Base-by-base conservation (phyloP, 2,113 vertebrate genomes). In the Lichenostomus cassidix region DNA sequence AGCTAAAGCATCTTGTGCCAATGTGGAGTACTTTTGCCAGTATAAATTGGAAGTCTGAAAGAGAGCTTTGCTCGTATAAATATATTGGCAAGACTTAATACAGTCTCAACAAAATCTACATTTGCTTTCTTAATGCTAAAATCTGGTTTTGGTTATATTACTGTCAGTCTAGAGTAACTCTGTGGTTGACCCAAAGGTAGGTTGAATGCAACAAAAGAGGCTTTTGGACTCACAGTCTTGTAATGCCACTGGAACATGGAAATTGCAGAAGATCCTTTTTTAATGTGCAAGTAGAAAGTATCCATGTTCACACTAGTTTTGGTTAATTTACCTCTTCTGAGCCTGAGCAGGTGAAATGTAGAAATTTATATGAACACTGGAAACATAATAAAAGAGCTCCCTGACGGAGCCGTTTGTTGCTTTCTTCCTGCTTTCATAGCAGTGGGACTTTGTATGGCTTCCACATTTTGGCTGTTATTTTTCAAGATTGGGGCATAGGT, bases 401-500 rank as follows among this genome's bases (percentile, higher is more conserved):
- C 53, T 24, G 35, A 42, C 31, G 71, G 68, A 85, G 33, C 19
- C 89, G 68, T 85, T 83, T 80, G 46, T 69, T 80, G 23, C 42
- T 83, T 91, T 80, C 22, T 27, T 74, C 12, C n/a, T 60, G 18
- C 20, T 92, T 83, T 95, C 62, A 41, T 83, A 63, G 33, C 31
- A 42, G 33, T 71, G 46, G 60, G 55, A 92, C 65, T 81, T 92
- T 79, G 75, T 92, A 55, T 83, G 35, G 41, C 63, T 96, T 96
- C 79, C 71, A 82, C 10, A 23, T 94, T 96, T 97, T 91, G 49
- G 42, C 74, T 88, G 88, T 96, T 95, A 83, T 95, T 97, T 97
- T 65, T 96, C 74, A 77, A 94, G 93, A 90, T 35, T 53, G 49
- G 89, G 83, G 60, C 10, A 9, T 97, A 94, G 77, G 58, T 97